Base-by-base conservation (phyloP, 2,797 vertebrate species). In the Notolabrus celidotus region DNA sequence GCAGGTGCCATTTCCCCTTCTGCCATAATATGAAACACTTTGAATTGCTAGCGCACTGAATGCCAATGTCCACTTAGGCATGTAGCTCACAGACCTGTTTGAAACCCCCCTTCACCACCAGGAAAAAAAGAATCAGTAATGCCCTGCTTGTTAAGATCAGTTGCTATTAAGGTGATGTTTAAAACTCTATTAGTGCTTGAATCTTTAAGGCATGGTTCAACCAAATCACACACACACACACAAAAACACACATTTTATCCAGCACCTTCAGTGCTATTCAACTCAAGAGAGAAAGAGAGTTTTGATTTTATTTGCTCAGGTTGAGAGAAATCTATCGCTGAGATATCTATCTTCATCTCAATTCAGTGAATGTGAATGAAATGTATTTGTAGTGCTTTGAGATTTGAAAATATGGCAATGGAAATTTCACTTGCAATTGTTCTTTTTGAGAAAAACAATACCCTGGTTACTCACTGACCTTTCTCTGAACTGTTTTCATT, bases 1-100 rank as follows among this genome's bases (percentile, higher is more conserved):
- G 88, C 87, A 89, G 89, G 88, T 88, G 80, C 82, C 82, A 79
- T 86, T 90, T 91, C 83, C 85, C 73, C 49, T 84, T 82, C 87
- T 80, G 56, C 85, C 67, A 70, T 87, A 84, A 86, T 85, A 79
- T 84, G 80, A 91, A 90, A 87, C 84, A 74, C 66, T 87, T 88
- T 86, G 80, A 82, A 83, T 89, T 71, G 71, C 65, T 45, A 64
- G 60, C 53, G 31, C 56, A 4, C 82, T 80, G 86, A 89, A 89
- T 88, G 84, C 80, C 79, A 88, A 82, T 88, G 86, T 86, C 75
- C 84, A 66, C 84, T 84, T 74, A 71, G 50, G 69, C 76, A 82
- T 86, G 88, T 61, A 82, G 79, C 74, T 84, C 84, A 74, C 82
- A 88, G 58, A 79, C 42, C 58, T 31, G 31, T 77, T 79, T 82